These are phyloP conservation scores for Platycheirus albimanus DNA, from an alignment of 2,888 invertebrate species.

Conservation along the genomic window DNA sequence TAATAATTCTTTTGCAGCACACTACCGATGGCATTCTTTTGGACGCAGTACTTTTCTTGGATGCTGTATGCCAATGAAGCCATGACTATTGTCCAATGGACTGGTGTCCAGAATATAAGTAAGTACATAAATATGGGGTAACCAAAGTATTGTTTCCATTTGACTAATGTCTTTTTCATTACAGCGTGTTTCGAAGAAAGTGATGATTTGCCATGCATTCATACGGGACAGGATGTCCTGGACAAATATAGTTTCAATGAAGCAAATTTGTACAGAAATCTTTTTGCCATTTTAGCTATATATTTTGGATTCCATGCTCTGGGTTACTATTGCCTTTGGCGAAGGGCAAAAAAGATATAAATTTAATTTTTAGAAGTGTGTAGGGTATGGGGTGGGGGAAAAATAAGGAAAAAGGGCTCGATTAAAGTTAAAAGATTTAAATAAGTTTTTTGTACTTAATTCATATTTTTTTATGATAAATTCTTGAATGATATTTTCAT, in stretches of 20 bases:
- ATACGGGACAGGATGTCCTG: conserved; percentile 88
- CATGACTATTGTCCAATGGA: conserved; percentile 92
- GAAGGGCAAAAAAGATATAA: conserved; percentile 84
- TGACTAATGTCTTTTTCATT: conserved; percentile 75
- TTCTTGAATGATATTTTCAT: neutral
- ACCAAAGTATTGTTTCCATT: neutral
- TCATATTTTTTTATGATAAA: neutral
- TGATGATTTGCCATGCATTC: conserved; percentile 88
- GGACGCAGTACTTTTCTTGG: conserved; percentile 93
- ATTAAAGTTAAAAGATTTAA: no score
- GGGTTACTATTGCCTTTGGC: conserved; percentile 87
- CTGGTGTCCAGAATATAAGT: conserved; percentile 85
- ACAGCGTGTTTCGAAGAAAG: conserved; percentile 86
- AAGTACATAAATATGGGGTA: conserved; percentile 58
- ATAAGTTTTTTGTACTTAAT: conserved; percentile 30
- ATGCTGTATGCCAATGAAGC: conserved; percentile 94
- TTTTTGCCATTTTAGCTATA: conserved; percentile 86
- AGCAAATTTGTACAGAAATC: conserved; percentile 86
- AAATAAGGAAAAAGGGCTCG: conserved; percentile 38
- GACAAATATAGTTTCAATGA: conserved; percentile 88
- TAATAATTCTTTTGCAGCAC: conserved; percentile 84
- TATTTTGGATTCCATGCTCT: conserved; percentile 88
- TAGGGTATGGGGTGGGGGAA: neutral
- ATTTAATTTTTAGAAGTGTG: neutral
- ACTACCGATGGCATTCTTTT: conserved; percentile 87